Evolutionary conservation across 2,888 invertebrate genomes (phyloP), one percentile per base, ranked within the genome.

Genomic region (Folsomia manolachei): DNA sequence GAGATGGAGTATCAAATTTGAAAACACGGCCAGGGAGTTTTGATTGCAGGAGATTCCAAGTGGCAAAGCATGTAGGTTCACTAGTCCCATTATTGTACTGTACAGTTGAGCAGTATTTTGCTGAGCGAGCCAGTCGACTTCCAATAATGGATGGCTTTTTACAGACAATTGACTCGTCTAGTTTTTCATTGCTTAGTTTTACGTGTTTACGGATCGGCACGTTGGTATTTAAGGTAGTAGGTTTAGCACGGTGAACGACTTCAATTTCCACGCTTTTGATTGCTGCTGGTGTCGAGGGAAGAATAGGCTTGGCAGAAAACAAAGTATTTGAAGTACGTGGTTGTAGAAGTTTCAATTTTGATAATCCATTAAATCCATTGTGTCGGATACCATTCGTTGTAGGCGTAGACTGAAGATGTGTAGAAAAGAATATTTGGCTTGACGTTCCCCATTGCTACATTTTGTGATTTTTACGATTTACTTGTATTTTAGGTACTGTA

Each of bases 1-100:
- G 89, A 0, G 90, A 90, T 1, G 86, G 87, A 56, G 85, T 85
- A 27, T 85, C 83, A 83, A 90, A 90, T 75, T 86, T 84, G 83
- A 89, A 90, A 62, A 82, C 76, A 26, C 53, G 53, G 1, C 73
- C 73, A 11, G 72, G 26, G 7, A 71, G 66, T 4, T 66, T 27
- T 26, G 71, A 24, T 9, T 39, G 19, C 11, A 79, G 23, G 2
- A 68, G n/a, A 4, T 56, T 39, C 75, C 78, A 76, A 1, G 71
- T 23, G 21, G 71, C 52, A 2, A 63, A 64, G 62, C 63, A 64
- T n/a, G 61, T 63, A 19, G 64, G 11, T 27, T 27, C 21, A 65
- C 69, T 71, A 9, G 14, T 4, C 4, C 21, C 21, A 18, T 56
- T 7, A 14, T 18, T 19, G 4, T 70, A 70, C 68, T 62, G 73